Conservation (phyloP, 2,113 vertebrate species). For the Scortum barcoo region DNA sequence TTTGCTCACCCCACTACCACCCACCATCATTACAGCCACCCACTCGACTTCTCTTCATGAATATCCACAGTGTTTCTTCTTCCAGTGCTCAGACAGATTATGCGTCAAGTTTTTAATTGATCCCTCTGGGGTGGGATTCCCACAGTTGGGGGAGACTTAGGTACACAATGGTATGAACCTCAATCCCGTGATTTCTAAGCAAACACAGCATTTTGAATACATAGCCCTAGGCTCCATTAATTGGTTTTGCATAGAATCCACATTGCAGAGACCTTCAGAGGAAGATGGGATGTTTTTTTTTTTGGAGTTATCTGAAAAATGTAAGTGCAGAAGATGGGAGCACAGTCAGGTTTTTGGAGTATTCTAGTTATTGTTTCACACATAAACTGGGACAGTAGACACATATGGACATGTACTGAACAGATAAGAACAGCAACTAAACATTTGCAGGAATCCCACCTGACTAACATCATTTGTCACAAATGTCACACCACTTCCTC, state of each 20-base stretch:
- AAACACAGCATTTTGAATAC: slow-evolving; percentile 44
- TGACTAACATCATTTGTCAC: background rate
- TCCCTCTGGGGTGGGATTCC: slow-evolving; percentile 81
- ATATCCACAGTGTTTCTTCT: slow-evolving; percentile 50
- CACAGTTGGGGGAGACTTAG: slow-evolving; percentile 63
- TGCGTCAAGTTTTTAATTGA: slow-evolving; percentile 84
- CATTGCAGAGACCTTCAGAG: slow-evolving; percentile 2
- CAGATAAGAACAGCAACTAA: background rate
- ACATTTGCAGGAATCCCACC: background rate
- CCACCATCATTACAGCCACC: slow-evolving; percentile 28
- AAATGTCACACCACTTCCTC: background rate
- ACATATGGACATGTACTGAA: background rate
- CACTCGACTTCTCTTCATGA: slow-evolving; percentile 58
- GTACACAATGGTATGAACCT: slow-evolving; percentile 72
- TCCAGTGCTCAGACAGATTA: slow-evolving; percentile 67
- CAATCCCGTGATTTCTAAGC: slow-evolving; percentile 67
- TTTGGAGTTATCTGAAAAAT: slow-evolving; percentile 7
- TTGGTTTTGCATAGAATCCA: slow-evolving; percentile 58
- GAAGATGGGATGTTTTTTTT: background rate
- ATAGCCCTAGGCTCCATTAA: slow-evolving; percentile 63
- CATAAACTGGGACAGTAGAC: background rate
- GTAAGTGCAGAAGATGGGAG: background rate
- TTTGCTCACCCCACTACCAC: slow-evolving; percentile 16
- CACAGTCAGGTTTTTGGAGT: background rate
- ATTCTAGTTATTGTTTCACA: background rate